Base-by-base conservation (phyloP, 1,140 invertebrate species). In the Hirudo medicinalis region DNA sequence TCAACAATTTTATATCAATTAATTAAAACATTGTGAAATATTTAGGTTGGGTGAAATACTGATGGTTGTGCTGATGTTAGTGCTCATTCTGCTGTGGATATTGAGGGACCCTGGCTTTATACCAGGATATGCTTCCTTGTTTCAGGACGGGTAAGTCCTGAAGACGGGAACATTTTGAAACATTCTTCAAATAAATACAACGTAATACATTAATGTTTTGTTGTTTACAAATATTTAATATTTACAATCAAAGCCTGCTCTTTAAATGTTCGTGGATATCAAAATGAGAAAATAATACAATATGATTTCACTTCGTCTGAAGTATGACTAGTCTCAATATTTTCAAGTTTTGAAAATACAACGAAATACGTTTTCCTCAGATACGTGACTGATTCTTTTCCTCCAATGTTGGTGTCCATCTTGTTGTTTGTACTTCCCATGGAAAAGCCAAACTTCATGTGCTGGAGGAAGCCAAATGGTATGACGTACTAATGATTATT, bases 41-140 rank as follows among this genome's bases (percentile, higher is more conserved):
- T 73, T 72, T 54, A 81, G 78, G 67, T 85, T 83, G 63, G 89
- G 91, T 70, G 91, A 95, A 82, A 78, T 75, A 4, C 83, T 85
- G 29, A 88, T 91, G 0, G 87, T 89, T 49, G 73, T 86, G 15
- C 80, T 92, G 19, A 94, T 94, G 78, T 78, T 90, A 11, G 71
- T 87, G 13, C 86, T 91, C 6, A 87, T 94, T 2, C 74, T 89
- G 63, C 83, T 94, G 71, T 94, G 91, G 88, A 89, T 94, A 79
- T 90, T 92, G 79, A 85, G 91, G 54, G 87, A 88, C 70, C 91
- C 91, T 0, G 88, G 88, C 70, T 90, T 91, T 78, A 87, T 91
- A 75, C 78, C 80, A 0, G 90, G 90, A 20, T 92, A 90, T 85
- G 78, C 76, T 0, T 69, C 72, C 25, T 70, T 80, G 6, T 82